Conservation (phyloP, 1,140 invertebrate genomes). For the Drosophila parabipectinata region DNA sequence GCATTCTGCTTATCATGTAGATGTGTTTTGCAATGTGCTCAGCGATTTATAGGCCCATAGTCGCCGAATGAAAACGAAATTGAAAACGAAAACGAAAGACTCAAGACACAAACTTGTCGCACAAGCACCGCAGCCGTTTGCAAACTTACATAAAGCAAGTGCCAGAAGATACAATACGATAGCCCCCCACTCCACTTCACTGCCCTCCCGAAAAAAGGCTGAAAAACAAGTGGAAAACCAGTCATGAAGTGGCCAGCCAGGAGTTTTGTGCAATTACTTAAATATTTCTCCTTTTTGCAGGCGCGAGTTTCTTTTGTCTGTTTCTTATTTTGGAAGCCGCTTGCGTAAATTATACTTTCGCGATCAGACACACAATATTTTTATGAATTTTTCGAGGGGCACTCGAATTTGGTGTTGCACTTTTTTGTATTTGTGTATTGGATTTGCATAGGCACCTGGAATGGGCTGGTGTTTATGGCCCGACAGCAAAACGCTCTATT, state of each 20-base stretch:
- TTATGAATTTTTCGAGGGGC: neutral
- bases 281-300: conserved; percentile 34
- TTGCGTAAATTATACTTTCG: conserved; percentile 54
- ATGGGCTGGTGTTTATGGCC: neutral
- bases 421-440: neutral
- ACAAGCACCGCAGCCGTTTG: conserved; percentile 25
- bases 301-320: conserved; percentile 19
- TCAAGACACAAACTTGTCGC: conserved; percentile 69
- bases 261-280: conserved; percentile 37
- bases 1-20: conserved; percentile 66
- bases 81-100: conserved; percentile 64
- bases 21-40: conserved; percentile 50
- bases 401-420: neutral
- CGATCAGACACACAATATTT: conserved; percentile 2
- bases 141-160: conserved; percentile 70
- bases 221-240: conserved; percentile 42
- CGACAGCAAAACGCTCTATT: conserved; percentile 63
- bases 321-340: conserved; percentile 20
- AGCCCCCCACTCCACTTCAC: neutral
- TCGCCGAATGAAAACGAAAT: conserved; percentile 36
- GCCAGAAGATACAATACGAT: conserved; percentile 28
- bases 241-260: conserved; percentile 48
- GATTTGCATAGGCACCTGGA: conserved; percentile 8
- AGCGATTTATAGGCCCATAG: conserved; percentile 25
- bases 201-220: conserved; percentile 1